phyloP scores from a whole-genome alignment of 2,888 invertebrate species.

The Serrognathus titanus region DNA sequence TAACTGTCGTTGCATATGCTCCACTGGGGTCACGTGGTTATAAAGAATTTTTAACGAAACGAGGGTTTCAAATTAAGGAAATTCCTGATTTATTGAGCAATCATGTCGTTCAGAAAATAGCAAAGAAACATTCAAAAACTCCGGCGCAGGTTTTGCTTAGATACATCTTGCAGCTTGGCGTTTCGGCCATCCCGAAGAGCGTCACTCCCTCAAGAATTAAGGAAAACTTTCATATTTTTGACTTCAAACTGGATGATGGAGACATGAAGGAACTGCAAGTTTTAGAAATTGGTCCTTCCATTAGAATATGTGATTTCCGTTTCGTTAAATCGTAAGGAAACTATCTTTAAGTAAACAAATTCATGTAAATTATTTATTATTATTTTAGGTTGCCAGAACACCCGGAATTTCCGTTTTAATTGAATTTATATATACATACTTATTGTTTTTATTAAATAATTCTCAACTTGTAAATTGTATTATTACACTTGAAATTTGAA shows the following conservation, averaged over 20 bases:
- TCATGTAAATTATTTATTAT: conserved; percentile 16
- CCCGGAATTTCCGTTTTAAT: conserved; percentile 65
- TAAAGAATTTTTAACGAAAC: conserved; percentile 52
- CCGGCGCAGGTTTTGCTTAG: conserved; percentile 73
- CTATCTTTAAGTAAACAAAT: conserved; percentile 38
- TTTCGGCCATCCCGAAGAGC: conserved; percentile 82
- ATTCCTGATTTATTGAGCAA: conserved; percentile 64
- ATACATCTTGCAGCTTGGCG: conserved; percentile 66
- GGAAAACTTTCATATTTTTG: conserved; percentile 74
- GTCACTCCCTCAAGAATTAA: conserved; percentile 67
- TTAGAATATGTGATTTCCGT: conserved; percentile 62
- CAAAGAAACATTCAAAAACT: conserved; percentile 59
- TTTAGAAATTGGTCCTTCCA: conserved; percentile 36
- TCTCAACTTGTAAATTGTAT: too few species aligned
- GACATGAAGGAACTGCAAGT: conserved; percentile 61
- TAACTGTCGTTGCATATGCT: conserved; percentile 74
- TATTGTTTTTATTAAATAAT: too few species aligned
- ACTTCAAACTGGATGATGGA: conserved; percentile 61
- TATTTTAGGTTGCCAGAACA: conserved; percentile 54
- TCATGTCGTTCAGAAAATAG: conserved; percentile 49
- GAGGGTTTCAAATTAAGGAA: conserved; percentile 36
- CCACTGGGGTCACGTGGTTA: conserved; percentile 73
- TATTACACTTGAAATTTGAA: too few species aligned
- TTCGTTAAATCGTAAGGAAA: conserved; percentile 49
- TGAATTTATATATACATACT: not conserved